Evolutionary conservation across 2,888 invertebrate genomes (phyloP).

Genomic region (Leptothorax acervorum): DNA sequence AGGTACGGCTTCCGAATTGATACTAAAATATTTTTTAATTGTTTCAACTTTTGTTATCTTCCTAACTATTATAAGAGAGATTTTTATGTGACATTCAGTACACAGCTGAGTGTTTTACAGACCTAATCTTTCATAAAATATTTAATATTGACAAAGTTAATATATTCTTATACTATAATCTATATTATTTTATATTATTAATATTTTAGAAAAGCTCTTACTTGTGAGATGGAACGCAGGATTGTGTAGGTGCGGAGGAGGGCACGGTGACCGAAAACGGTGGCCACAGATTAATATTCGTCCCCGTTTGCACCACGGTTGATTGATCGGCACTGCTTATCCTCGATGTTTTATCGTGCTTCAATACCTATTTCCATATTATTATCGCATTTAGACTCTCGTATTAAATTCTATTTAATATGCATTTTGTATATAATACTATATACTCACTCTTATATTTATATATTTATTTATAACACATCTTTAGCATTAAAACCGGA

Average conservation of each 20-base stretch:
- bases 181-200: background rate
- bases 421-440: background rate
- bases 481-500: background rate
- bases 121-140: background rate
- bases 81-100: background rate
- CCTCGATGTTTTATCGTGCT: constrained; percentile 72
- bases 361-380: constrained; percentile 72
- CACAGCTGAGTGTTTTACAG: background rate
- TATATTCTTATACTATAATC: background rate
- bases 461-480: background rate
- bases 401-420: background rate
- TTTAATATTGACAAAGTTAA: background rate
- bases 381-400: background rate
- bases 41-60: background rate
- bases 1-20: constrained; percentile 70
- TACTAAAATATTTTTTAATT: constrained; percentile 71
- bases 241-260: constrained; percentile 83
- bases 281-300: constrained; percentile 88
- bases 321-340: constrained; percentile 67
- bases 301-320: constrained; percentile 77
- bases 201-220: constrained; percentile 58
- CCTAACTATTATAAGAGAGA: background rate
- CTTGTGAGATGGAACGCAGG: constrained; percentile 78
- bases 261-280: constrained; percentile 87
- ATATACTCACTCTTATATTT: background rate